Conservation (phyloP, 2,113 vertebrate species). For the Machaerirhynchus nigripectus region DNA sequence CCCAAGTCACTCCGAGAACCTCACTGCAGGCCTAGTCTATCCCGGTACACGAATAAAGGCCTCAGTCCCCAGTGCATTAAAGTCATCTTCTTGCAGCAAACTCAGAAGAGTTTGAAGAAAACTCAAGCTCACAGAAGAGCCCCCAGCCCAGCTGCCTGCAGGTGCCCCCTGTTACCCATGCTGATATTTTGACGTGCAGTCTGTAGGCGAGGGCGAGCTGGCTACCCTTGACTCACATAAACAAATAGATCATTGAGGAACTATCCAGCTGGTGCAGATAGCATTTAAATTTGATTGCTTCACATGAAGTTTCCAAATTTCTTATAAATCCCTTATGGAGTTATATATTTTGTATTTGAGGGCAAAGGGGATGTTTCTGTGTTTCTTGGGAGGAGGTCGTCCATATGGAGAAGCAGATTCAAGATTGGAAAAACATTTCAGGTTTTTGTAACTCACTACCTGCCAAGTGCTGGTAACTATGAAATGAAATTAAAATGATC, state of each 20-base stretch:
- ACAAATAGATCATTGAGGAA: background rate
- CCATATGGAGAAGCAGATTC: background rate
- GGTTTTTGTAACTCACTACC: background rate
- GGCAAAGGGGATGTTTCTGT: background rate
- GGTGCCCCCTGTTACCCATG: background rate
- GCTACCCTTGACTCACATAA: background rate
- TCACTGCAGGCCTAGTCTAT: fast-evolving
- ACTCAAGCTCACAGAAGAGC: background rate
- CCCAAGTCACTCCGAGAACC: background rate
- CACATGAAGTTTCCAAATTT: background rate
- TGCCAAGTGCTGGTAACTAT: background rate
- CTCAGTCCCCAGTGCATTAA: background rate
- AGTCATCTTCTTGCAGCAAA: background rate
- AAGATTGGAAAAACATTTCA: background rate
- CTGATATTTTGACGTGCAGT: background rate
- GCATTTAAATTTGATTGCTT: background rate
- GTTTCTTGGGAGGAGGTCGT: background rate
- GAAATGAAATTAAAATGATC: background rate
- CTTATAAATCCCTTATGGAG: background rate
- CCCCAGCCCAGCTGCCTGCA: background rate
- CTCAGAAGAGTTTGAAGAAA: no score
- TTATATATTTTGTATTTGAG: background rate
- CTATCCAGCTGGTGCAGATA: background rate
- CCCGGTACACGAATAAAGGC: background rate
- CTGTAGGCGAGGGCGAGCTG: background rate